Evolutionary conservation across 2,797 vertebrate genomes (phyloP), one percentile per base, ranked within the genome.

Genomic region (Macroramphosus scolopax): DNA sequence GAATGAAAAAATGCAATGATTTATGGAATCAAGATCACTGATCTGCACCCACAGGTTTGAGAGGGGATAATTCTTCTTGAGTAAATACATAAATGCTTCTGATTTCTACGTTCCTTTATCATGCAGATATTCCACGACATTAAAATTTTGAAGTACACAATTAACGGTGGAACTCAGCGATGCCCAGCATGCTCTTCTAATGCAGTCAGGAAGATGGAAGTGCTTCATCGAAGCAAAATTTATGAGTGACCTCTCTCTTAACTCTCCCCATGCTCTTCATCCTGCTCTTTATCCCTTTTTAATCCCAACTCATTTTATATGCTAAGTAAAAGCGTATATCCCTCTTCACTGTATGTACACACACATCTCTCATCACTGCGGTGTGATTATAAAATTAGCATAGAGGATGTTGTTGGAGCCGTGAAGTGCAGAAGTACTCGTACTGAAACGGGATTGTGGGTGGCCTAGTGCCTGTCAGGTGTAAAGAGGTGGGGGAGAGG

Each of bases 291-390:
- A 84, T 86, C 79, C 82, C 68, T 26, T 62, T 77, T 67, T 87
- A 89, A 89, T 89, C 85, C 84, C 66, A 64, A 68, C 80, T 87
- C 80, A 84, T 87, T 89, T 89, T 65, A 85, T 87, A 88, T 87
- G 83, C 81, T 82, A 87, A 89, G 81, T 85, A 83, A 82, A 83
- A 82, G 80, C 83, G 84, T 87, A 87, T 86, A 86, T 78, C 58
- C 71, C 71, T 72, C 73, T 72, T 68, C 74, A 78, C 74, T 63
- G 66, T 60, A 82, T 69, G 10, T 44, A 75, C 75, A 63, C 74
- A 72, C 77, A 70, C 61, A 53, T 38, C 55, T 75, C 60, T 78
- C 68, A 43, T 70, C 61, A 64, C 81, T 46, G 51, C 30, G 59
- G 47, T 69, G 58, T 74, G 80, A 87, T 87, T 87, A 87, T 79